Evolutionary conservation across 2,888 invertebrate genomes (phyloP).

Genomic region (Zaprionus lineosus): DNA sequence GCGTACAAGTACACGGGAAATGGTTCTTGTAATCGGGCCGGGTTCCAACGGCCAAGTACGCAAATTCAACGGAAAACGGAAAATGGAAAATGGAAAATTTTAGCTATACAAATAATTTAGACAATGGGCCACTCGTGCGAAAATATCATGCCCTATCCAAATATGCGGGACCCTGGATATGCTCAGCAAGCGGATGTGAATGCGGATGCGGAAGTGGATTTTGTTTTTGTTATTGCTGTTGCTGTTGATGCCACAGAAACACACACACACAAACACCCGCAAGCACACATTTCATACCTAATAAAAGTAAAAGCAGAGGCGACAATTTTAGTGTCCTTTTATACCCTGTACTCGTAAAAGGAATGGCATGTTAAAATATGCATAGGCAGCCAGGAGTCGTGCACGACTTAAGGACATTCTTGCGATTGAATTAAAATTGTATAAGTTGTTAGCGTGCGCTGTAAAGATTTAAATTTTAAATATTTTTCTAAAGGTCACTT

Average conservation of each 20-base stretch:
- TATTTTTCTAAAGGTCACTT: too few relatives aligned
- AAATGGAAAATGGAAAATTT: constrained; percentile 65
- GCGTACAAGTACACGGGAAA: not conserved
- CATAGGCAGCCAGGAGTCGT: too few relatives aligned
- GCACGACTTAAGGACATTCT: too few relatives aligned
- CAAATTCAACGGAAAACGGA: constrained; percentile 58
- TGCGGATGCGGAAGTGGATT: constrained; percentile 26
- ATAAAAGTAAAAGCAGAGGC: constrained; percentile 37
- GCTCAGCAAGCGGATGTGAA: constrained; percentile 14
- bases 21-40: constrained; percentile 10
- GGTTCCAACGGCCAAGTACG: constrained; percentile 23
- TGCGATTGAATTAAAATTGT: too few relatives aligned
- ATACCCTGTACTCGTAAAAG: constrained; percentile 23
- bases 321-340: constrained; percentile 59
- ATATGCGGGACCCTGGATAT: not conserved
- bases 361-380: too few relatives aligned
- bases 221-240: constrained; percentile 11
- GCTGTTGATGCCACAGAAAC: constrained; percentile 22
- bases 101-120: constrained; percentile 68
- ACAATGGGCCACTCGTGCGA: constrained; percentile 73
- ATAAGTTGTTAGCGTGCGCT: too few relatives aligned
- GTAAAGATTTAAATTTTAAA: too few relatives aligned
- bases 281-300: constrained; percentile 13
- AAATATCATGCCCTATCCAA: constrained; percentile 54
- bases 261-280: constrained; percentile 1